Base-by-base conservation (phyloP, 2,113 vertebrate genomes). In the Serinus canaria region DNA sequence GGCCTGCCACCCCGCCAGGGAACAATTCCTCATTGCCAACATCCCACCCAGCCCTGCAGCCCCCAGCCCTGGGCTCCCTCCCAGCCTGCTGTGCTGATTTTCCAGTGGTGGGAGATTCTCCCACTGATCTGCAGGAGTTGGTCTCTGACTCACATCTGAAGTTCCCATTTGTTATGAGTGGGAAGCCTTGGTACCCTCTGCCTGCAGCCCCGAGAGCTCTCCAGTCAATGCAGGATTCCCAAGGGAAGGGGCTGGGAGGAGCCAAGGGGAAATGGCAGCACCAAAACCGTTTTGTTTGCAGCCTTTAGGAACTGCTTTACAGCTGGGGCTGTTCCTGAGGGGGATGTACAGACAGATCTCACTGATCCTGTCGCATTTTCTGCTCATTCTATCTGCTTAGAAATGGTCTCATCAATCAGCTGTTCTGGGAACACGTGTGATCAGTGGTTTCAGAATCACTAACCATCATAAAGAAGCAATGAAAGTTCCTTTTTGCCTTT, bases 381-480 rank as follows among this genome's bases (percentile, higher is more conserved):
- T 92, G 89, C 82, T 94, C 88, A 49, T 94, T 94, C 94, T 91
- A 89, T 90, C 70, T 66, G 84, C 88, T 93, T 83, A 67, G 86
- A 94, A 89, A 84, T n/a, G 84, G 72, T 31, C 49, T 95, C 90
- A 77, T 96, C 96, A 95, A 96, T 97, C 95, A 97, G 77, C 85
- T 60, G 83, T 63, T 91, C 93, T 91, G 85, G 75, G 96, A 95
- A 92, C 33, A 17, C 68, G 20, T 83, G 67, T 62, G 73, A 92
- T 81, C 80, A 52, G 66, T 44, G 83, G 81, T 79, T 94, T 94
- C 84, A 88, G 90, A 95, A 87, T 83, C 86, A 53, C 82, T 83
- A 82, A 94, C 63, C 31, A 4, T 94, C 90, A 94, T 72, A 76
- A 91, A 75, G 75, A 72, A 77, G 82, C 75, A 70, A 76, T 62